Evolutionary conservation across 2,797 vertebrate species (phyloP), one percentile per base, ranked within the genome.

Genomic region (Mycteria americana): DNA sequence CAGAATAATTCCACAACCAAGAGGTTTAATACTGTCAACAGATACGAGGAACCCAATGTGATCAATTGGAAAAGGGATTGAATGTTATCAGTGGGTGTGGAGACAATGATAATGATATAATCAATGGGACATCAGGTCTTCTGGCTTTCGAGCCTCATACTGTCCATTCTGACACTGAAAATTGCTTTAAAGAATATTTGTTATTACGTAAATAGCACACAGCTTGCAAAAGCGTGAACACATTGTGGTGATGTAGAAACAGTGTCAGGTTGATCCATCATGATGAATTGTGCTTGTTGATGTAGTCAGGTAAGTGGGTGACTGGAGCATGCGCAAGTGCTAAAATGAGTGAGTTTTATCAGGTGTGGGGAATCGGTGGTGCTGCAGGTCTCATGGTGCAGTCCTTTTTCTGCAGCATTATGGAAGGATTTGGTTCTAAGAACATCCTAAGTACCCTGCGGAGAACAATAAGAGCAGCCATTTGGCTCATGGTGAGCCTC

Each of bases 391-490:
- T 93, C 92, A 60, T 41, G 82, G 81, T 93, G 79, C 85, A 93
- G 78, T 45, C 59, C 70, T 87, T 94, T 96, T 95, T 91, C 95
- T 93, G 75, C 77, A 89, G 91, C 81, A 74, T 94, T 94, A 82
- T 95, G 87, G 92, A 92, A 76, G 54, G 80, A 93, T 89, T 96
- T 89, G 97, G 96, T 93, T 94, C 91, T 96, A 93, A 80, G 96
- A 96, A 95, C 95, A 85, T 95, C 88, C 83, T 96, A 85, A 97
- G 95, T 96, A 91, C 96, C 96, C 97, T 97, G 93, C 14, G 48
- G 97, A 98, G 97, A 97, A 96, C 93, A 96, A 21, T 97, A 97
- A 97, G 95, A 97, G 96, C 96, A 96, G 95, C 97, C 96, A 97
- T 98, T 98, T 98, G 97, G 98, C 97, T 97, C 96, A 85, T 95